Base-by-base conservation (phyloP, 2,888 invertebrate genomes). In the Phania funesta region DNA sequence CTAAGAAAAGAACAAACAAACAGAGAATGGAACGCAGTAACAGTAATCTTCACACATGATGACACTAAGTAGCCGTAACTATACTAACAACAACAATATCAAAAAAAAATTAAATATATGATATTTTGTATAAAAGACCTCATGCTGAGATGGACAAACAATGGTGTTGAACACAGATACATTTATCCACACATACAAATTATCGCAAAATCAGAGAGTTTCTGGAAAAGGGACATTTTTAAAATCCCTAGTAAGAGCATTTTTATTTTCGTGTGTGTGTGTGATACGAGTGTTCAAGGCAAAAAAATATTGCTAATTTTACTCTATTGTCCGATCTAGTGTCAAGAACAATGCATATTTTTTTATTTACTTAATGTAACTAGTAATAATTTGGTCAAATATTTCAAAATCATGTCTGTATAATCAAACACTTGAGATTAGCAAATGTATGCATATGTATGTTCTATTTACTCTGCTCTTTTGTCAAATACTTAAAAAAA, bases 41-140 rank as follows among this genome's bases (percentile, higher is more conserved):
- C 67, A 73, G 65, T 84, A 85, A 87, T 86, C 85, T 86, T 84
- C 83, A 85, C 85, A 85, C 83, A 84, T 85, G 83, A 80, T 84
- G 76, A 67, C 74, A 80, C 83, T 87, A 87, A 86, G 86, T 87
- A 86, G 86, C 87, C 85, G 84, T 85, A 86, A 85, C 87, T 85
- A 85, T 85, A 84, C 81, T 83, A 85, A 83, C 80, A 54, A 68
- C 24, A 60, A 50, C 35, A 11, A 3, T 24, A 62, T 8, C n/a
- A n/a, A 52, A 54, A 44, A 50, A n/a, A 50, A 41, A 35, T 9
- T 32, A 32, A 52, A 70, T 46, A n/a, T 50, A 52, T 44, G 26
- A 62, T 46, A 71, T 65, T 58, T 73, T 78, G n/a, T 32, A n/a
- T 18, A 26, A 50, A 78, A 60, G 74, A 26, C 8, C 50, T 32